phyloP scores from a whole-genome alignment of 2,888 invertebrate species.

The Bombylius major region DNA sequence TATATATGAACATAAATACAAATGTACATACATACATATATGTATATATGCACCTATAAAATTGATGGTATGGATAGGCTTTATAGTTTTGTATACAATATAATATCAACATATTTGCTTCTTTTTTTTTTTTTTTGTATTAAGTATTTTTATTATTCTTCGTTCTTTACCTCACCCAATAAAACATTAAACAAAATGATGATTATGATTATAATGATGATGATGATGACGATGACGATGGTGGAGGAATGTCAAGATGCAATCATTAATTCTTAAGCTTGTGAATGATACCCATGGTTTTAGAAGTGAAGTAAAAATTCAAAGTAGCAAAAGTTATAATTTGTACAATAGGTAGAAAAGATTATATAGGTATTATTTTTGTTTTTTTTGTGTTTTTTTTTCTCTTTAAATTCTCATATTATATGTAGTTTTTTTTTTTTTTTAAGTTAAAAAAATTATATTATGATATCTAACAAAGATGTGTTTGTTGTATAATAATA shows the following conservation, averaged over 20 bases:
- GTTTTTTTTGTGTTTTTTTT: too few relatives aligned
- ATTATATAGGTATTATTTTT: too few relatives aligned
- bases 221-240: too few relatives aligned
- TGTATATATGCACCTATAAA: not conserved
- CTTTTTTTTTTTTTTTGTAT: not conserved
- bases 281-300: not conserved
- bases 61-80: too few relatives aligned
- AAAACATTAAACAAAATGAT: not conserved
- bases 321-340: too few relatives aligned
- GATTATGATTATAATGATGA: not conserved
- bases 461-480: too few relatives aligned
- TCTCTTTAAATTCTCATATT: too few relatives aligned
- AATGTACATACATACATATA: not conserved
- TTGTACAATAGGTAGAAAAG: too few relatives aligned
- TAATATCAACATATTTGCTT: not conserved
- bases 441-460: too few relatives aligned
- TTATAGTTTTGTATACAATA: not conserved
- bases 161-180: not conserved
- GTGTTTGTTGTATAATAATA: too few relatives aligned
- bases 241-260: not conserved
- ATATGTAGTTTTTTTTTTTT: too few relatives aligned
- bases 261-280: not conserved
- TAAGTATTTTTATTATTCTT: not conserved
- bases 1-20: not conserved
- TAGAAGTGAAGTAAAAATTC: too few relatives aligned